Conservation (phyloP, 2,888 invertebrate species). For the Idaea biselata region DNA sequence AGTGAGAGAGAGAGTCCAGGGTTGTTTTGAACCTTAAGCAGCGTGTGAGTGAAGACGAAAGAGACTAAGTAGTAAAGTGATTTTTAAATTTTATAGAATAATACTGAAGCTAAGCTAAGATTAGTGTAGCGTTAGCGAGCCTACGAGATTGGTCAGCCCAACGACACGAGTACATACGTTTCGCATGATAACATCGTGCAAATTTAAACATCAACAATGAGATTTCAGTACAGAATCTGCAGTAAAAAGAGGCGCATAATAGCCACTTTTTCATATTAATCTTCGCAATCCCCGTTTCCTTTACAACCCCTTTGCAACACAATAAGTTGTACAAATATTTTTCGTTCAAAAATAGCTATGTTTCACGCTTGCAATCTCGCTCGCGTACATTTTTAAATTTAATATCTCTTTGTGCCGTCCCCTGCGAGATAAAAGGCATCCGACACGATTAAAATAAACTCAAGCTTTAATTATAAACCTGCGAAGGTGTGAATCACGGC, state of each 20-base stretch:
- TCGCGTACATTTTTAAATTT: slow-evolving; percentile 70
- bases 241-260: slow-evolving; percentile 15
- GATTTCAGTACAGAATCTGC: slow-evolving; percentile 11
- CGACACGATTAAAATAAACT: slow-evolving; percentile 12
- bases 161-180: not conserved
- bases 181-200: not conserved
- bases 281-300: slow-evolving; percentile 20
- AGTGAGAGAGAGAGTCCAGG: no score
- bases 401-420: slow-evolving; percentile 65
- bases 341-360: slow-evolving; percentile 12
- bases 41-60: no score
- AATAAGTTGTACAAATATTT: slow-evolving; percentile 24
- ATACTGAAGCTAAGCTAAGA: no score
- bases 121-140: not conserved
- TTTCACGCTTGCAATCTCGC: slow-evolving; percentile 41
- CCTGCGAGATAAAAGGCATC: slow-evolving; percentile 46
- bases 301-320: slow-evolving; percentile 27
- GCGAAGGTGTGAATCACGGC: not conserved
- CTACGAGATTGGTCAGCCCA: not conserved
- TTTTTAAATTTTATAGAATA: no score
- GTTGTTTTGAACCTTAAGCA: no score
- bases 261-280: slow-evolving; percentile 25
- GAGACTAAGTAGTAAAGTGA: no score
- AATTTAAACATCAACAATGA: slow-evolving; percentile 1
- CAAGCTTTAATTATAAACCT: not conserved